These are phyloP conservation scores for Epinotia bilunana DNA, from an alignment of 2,888 invertebrate genomes.

Conservation along the genomic window DNA sequence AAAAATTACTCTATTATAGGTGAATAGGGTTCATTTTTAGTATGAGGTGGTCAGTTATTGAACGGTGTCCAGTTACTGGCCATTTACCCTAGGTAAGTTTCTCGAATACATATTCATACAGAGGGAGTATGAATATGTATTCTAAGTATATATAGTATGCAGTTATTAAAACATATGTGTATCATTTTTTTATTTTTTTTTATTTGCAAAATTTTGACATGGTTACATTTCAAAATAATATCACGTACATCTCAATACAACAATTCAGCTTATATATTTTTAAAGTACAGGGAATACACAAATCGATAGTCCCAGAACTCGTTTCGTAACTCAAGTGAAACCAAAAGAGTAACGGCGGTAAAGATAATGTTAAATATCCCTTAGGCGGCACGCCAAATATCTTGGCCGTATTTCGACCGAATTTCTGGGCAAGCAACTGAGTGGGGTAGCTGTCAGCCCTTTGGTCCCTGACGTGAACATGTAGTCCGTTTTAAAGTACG, in stretches of 20 bases:
- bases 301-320: conserved; percentile 22
- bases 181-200: too few relatives aligned
- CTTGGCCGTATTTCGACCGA: conserved; percentile 26
- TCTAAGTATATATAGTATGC: too few relatives aligned
- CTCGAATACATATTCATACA: too few relatives aligned
- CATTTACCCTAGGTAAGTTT: too few relatives aligned
- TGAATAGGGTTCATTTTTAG: too few relatives aligned
- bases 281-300: neutral
- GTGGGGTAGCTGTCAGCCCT: conserved; percentile 13
- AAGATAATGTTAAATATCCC: conserved; percentile 34
- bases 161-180: too few relatives aligned
- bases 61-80: too few relatives aligned
- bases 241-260: neutral
- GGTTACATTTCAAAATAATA: too few relatives aligned
- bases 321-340: conserved; percentile 26
- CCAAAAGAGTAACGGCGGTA: conserved; percentile 25
- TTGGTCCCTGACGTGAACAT: conserved; percentile 16
- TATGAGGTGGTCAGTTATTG: too few relatives aligned
- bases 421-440: conserved; percentile 21
- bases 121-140: too few relatives aligned
- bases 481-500: conserved; percentile 6
- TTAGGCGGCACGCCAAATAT: conserved; percentile 22
- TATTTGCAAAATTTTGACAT: too few relatives aligned
- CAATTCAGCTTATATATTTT: neutral
- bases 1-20: too few relatives aligned